Evolutionary conservation across 1,140 invertebrate species (phyloP), one percentile per base, ranked within the genome.

Genomic region (Trichonephila inaurata): DNA sequence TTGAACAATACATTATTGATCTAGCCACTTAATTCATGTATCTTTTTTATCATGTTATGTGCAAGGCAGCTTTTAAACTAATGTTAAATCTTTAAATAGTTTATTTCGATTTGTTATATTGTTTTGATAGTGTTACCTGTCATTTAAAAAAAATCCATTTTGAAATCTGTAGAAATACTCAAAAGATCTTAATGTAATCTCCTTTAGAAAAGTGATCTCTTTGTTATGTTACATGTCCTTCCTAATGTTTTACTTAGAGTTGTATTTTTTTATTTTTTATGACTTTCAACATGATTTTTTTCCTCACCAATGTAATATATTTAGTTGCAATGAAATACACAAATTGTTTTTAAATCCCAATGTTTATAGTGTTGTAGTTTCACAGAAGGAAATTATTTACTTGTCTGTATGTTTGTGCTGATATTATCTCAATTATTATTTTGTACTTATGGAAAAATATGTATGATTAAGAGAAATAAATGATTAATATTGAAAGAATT

Each of bases 391-490:
- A 77, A 40, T 21, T 0, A 77, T 28, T 21, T 40, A 40, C 28
- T 40, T 14, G 33, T 77, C 33, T 40, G 14, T 19, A 33, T 69
- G 12, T 77, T 77, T 77, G 16, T 77, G 33, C 18, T 18, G 33
- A 33, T 77, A 77, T 40, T 77, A 19, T 77, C 14, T 77, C 18
- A 21, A 64, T 77, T 77, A 24, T 77, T 77, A 77, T 77, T 77
- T 77, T 77, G 72, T 77, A 77, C 66, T 69, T 69, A 77, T 40
- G 28, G 33, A 77, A 40, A 19, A 77, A 77, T 18, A 77, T 77
- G 33, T 33, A 40, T 77, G 14, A 40, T 77, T 33, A 69, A 33
- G 7, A 40, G 16, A 77, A 40, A 77, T 77, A 18, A 64, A 64
- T 19, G 62, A 64, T 64, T 19, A 64, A 19, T 64, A 64, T 21